Evolutionary conservation across 92 coral and sea anemone genomes (phyloP).

Genomic region (Zoanthus gigantus): DNA sequence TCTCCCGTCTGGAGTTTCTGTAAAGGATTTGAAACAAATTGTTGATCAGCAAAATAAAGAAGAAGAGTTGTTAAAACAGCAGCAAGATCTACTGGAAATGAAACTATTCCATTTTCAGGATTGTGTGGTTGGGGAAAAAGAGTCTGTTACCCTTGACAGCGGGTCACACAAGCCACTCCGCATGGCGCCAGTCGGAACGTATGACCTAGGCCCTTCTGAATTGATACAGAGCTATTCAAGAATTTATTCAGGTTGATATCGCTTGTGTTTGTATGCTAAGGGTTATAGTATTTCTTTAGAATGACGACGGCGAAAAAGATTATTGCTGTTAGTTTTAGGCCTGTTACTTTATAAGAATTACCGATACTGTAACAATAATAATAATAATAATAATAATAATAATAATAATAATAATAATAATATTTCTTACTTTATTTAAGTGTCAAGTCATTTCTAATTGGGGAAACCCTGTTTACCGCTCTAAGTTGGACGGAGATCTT

Average conservation of each 20-base stretch:
- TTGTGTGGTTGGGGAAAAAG: constrained; percentile 55
- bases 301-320: too few species aligned
- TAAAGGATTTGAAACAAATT: constrained; percentile 67
- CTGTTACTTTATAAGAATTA: too few species aligned
- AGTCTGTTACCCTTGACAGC: constrained; percentile 56
- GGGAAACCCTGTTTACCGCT: too few species aligned
- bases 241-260: constrained; percentile 63
- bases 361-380: too few species aligned
- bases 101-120: constrained; percentile 80
- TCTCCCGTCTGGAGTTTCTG: constrained; percentile 54
- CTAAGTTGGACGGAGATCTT: too few species aligned
- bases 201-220: constrained; percentile 74
- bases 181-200: constrained; percentile 74
- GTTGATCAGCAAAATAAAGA: constrained; percentile 74
- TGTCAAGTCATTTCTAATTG: too few species aligned
- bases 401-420: too few species aligned
- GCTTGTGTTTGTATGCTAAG: background rate
- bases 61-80: constrained; percentile 75
- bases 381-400: too few species aligned
- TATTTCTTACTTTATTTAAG: too few species aligned
- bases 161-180: constrained; percentile 44
- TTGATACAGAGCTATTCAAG: constrained; percentile 75
- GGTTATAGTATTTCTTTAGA: too few species aligned
- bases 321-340: too few species aligned
- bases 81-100: constrained; percentile 77